These are phyloP conservation scores for Lepidurus packardi DNA, from an alignment of 1,140 invertebrate species.

Conservation along the genomic window DNA sequence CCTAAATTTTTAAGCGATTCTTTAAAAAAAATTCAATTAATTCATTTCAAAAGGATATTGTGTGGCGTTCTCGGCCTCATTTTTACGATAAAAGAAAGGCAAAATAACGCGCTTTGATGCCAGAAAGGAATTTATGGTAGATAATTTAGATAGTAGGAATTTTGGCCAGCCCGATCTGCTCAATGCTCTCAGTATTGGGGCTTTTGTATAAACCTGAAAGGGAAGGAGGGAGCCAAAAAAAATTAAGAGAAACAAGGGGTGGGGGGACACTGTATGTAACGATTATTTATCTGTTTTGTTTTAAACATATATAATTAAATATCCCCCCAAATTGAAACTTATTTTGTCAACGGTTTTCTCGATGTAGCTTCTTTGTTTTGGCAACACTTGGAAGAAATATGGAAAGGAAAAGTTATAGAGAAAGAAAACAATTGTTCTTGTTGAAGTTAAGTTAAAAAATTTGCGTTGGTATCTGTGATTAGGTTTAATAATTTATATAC, in stretches of 20 bases:
- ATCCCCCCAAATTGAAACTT: neutral
- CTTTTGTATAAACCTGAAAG: constrained; percentile 16
- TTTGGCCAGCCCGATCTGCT: constrained; percentile 11
- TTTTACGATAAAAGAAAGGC: neutral
- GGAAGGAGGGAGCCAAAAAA: neutral
- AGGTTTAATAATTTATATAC: constrained; percentile 8
- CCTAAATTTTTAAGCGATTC: neutral
- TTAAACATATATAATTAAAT: neutral
- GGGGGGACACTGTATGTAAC: neutral
- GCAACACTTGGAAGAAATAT: neutral
- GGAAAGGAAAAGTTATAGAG: neutral
- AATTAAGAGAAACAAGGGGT: neutral
- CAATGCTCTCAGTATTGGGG: constrained; percentile 6
- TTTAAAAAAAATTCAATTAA: neutral
- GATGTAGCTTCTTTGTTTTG: constrained; percentile 2
- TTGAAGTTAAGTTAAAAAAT: neutral
- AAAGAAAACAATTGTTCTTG: neutral
- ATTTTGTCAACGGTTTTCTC: constrained; percentile 18
- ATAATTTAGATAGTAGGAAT: neutral
- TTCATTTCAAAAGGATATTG: neutral
- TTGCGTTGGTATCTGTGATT: constrained; percentile 10
- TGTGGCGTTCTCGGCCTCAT: neutral
- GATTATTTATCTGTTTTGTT: neutral
- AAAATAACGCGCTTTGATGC: neutral
- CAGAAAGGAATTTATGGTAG: neutral